A percentile compares a stretch with the other conserved stretches of the same genome.
Conservation (phyloP, 1,140 invertebrate species). For the Sarcophaga bullata region DNA sequence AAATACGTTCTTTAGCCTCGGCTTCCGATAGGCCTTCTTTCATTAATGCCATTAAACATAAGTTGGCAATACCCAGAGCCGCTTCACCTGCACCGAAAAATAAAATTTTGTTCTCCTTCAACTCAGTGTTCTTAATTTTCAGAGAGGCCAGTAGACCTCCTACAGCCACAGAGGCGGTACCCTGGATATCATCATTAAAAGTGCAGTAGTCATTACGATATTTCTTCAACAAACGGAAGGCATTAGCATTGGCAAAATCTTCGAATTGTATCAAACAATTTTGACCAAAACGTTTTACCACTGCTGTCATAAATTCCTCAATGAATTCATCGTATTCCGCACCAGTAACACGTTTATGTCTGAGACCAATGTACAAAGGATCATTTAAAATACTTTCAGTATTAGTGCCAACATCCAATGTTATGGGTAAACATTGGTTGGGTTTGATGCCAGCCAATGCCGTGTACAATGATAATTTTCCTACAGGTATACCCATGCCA, state of each 20-base stretch:
- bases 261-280: constrained; percentile 91
- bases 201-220: constrained; percentile 91
- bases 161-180: constrained; percentile 89
- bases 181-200: constrained; percentile 97
- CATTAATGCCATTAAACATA: constrained; percentile 89
- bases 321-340: constrained; percentile 90
- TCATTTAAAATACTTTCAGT: constrained; percentile 86
- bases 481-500: constrained; percentile 94
- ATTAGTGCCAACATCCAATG: constrained; percentile 94
- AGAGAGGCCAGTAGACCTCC: constrained; percentile 89
- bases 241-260: constrained; percentile 93
- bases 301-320: constrained; percentile 97
- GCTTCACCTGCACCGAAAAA: constrained; percentile 95
- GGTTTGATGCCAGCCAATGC: constrained; percentile 93
- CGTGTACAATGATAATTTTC: constrained; percentile 91
- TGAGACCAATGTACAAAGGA: constrained; percentile 91
- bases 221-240: constrained; percentile 85
- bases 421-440: constrained; percentile 86
- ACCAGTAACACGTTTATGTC: constrained; percentile 83
- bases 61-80: constrained; percentile 85
- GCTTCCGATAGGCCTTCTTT: constrained; percentile 78
- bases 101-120: constrained; percentile 85
- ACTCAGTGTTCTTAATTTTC: constrained; percentile 78
- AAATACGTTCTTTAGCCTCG: constrained; percentile 79
- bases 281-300: constrained; percentile 83